Evolutionary conservation across 1,140 invertebrate species (phyloP), one percentile per base, ranked within the genome.

Genomic region (Augochlora pura): DNA sequence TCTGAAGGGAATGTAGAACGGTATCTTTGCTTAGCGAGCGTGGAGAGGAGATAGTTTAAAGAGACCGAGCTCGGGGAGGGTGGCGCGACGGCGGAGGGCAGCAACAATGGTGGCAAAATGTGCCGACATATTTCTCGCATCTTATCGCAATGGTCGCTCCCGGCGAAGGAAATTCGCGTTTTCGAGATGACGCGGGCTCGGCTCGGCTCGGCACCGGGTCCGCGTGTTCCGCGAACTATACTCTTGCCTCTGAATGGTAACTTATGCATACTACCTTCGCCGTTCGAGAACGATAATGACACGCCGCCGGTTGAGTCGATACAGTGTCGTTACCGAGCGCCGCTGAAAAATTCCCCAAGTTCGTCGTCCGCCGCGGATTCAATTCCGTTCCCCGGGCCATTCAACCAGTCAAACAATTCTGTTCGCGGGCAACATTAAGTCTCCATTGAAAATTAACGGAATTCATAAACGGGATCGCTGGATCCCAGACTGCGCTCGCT

Each of bases 101-200:
- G 62, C 59, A 77, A 82, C 72, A 82, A 81, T 74, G 49, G 60
- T 39, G 66, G 77, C 54, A 67, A 77, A 83, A 82, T 62, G 75
- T 78, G 66, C 52, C 79, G 73, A 68, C 69, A 68, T 70, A 84
- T 89, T 88, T 87, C 82, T 86, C 82, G 79, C 79, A 85, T 85
- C 79, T 88, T 89, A 87, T 89, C 87, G 75, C 83, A 83, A 87
- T 80, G 73, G 77, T 65, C 74, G 83, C 46, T 69, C 62, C 60
- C 54, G 14, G 32, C 62, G 42, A 42, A 60, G 72, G 77, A 86
- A 81, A 87, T 86, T 87, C 65, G 64, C 78, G 83, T 60, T 64
- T 83, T 84, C 68, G 77, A 76, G 77, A 77, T 74, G 77, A 82
- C 79, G 78, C 27, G 46, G 32, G 4, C 32, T 1, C 32, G 32